Conservation (phyloP, 2,888 invertebrate species). For the Perithous albicinctus region DNA sequence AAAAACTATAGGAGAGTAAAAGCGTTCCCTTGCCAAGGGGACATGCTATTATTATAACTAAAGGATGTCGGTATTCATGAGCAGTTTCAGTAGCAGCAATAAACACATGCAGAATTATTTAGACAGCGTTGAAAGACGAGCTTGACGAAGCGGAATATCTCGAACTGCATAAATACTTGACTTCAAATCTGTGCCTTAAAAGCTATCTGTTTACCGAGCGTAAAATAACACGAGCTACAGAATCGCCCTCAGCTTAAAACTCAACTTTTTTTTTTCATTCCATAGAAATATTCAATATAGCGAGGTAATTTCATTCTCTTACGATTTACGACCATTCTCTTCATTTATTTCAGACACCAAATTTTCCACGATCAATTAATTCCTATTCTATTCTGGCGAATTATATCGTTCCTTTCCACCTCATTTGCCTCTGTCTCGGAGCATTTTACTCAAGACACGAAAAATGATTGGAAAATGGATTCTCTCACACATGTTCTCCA, state of each 20-base stretch:
- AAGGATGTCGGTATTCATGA: slow-evolving; percentile 16
- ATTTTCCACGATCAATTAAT: not conserved
- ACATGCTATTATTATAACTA: slow-evolving; percentile 44
- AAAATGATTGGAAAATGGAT: not conserved
- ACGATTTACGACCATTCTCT: not conserved
- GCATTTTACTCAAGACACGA: not conserved
- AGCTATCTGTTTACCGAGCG: slow-evolving; percentile 39
- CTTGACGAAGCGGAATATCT: slow-evolving; percentile 60
- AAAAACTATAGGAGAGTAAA: slow-evolving; percentile 24
- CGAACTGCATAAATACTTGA: slow-evolving; percentile 53
- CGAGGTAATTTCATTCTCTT: not conserved
- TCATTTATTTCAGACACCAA: not conserved
- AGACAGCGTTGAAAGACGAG: slow-evolving; percentile 42
- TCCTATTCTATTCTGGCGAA: not conserved
- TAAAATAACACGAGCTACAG: slow-evolving; percentile 24
- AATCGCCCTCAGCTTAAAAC: slow-evolving; percentile 3
- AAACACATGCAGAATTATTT: slow-evolving; percentile 50
- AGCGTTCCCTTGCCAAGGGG: slow-evolving; percentile 27
- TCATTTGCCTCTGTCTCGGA: not conserved
- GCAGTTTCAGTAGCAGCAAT: slow-evolving; percentile 43
- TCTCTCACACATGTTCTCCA: not conserved
- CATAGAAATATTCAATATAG: slow-evolving; percentile 66
- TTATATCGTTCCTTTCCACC: not conserved
- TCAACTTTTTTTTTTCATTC: slow-evolving; percentile 21
- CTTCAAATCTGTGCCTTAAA: slow-evolving; percentile 55